These are phyloP conservation scores for Dendrocincla tyrannina DNA, from an alignment of 2,797 vertebrate species.

Conservation along the genomic window DNA sequence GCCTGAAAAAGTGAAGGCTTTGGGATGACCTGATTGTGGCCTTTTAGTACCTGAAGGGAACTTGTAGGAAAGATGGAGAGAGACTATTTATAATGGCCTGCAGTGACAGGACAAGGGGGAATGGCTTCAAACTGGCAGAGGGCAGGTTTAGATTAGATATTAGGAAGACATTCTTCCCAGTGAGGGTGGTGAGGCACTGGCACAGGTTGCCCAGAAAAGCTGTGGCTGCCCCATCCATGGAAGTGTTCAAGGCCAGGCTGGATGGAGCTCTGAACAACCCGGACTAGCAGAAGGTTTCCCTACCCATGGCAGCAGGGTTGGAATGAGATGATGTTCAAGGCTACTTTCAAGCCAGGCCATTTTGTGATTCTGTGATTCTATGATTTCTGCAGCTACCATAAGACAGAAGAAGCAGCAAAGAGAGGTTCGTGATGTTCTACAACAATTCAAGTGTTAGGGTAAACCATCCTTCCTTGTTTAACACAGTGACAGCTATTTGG, in stretches of 20 bases:
- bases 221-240: not conserved
- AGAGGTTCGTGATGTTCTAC: not conserved
- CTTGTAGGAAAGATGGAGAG: not conserved
- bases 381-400: not conserved
- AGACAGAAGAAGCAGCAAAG: not conserved
- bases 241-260: fast-evolving
- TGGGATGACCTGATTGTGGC: too few species aligned
- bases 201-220: not conserved
- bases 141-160: too few species aligned
- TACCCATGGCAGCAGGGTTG: not conserved
- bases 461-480: not conserved
- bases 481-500: not conserved
- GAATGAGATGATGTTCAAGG: not conserved
- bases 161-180: not conserved
- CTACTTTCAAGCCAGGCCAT: not conserved
- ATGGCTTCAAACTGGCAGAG: not conserved
- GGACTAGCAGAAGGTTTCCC: too few species aligned
- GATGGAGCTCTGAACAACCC: fast-evolving
- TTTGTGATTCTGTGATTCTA: not conserved
- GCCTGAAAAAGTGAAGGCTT: not conserved
- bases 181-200: not conserved
- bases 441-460: not conserved
- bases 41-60: not conserved
- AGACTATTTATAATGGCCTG: not conserved
- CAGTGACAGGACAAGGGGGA: not conserved